These are phyloP conservation scores for Lithobates sylvaticus DNA, from an alignment of 2,797 vertebrate species.

Conservation along the genomic window DNA sequence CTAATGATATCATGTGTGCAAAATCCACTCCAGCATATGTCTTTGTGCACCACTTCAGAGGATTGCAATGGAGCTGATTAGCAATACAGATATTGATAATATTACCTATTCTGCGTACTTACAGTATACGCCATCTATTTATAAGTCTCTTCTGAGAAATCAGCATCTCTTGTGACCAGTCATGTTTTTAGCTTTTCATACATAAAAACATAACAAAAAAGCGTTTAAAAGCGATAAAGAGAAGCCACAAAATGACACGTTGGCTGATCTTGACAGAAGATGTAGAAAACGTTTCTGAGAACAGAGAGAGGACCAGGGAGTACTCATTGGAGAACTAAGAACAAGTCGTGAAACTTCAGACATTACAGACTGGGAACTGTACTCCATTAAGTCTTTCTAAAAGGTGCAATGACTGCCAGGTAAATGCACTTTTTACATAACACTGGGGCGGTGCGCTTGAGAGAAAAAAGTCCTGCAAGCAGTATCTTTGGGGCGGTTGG, in stretches of 20 bases:
- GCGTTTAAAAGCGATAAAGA: background rate
- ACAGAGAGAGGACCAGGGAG: background rate
- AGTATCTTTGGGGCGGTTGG: too few relatives aligned
- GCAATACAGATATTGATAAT: too few relatives aligned
- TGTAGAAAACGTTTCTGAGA: conserved; percentile 3
- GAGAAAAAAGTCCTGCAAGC: too few relatives aligned
- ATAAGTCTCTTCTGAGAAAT: conserved; percentile 14
- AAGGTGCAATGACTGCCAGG: background rate
- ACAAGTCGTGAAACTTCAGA: background rate
- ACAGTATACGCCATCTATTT: background rate
- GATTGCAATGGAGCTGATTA: too few relatives aligned
- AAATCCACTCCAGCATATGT: too few relatives aligned
- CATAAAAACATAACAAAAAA: background rate
- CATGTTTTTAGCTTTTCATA: conserved; percentile 4
- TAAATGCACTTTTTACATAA: background rate
- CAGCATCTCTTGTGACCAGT: background rate
- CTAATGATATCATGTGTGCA: too few relatives aligned
- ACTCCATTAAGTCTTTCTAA: background rate
- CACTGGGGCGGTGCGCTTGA: too few relatives aligned
- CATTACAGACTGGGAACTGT: too few relatives aligned
- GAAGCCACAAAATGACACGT: conserved; percentile 32
- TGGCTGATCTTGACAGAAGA: conserved; percentile 25
- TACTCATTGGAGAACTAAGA: background rate
- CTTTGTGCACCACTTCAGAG: too few relatives aligned
- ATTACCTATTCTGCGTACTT: background rate